Percentiles rank a stretch among this genome's conserved stretches.
Evolutionary conservation across 2,797 vertebrate genomes (phyloP).

Genomic region (Odontamblyopus lacepedii): DNA sequence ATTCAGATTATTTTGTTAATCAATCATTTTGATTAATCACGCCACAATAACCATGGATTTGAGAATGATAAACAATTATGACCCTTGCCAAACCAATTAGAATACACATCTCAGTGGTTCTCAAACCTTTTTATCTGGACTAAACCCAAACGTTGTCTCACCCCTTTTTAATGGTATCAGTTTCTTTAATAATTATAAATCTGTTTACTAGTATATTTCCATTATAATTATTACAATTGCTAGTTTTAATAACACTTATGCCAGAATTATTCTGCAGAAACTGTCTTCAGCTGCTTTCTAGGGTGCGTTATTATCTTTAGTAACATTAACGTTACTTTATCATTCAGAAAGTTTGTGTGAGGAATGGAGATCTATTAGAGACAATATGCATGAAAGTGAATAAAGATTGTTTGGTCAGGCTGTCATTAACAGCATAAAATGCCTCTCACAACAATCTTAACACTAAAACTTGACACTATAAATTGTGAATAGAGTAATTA

Average conservation of each 20-base stretch:
- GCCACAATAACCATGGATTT: not conserved
- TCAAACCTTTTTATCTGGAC: no score
- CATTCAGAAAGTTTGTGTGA: not conserved
- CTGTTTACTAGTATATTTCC: no score
- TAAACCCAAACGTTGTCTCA: no score
- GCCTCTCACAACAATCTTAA: no score
- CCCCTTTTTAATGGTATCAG: no score
- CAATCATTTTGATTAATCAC: not conserved
- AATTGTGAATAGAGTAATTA: no score
- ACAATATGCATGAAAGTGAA: not conserved
- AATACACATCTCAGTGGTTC: not conserved
- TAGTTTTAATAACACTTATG: no score
- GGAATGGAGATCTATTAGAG: not conserved
- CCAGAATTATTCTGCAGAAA: no score
- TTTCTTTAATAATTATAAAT: no score
- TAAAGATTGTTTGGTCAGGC: constrained; percentile 1
- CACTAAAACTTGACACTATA: no score
- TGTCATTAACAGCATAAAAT: not conserved
- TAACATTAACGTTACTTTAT: not conserved
- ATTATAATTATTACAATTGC: no score
- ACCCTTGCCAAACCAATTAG: not conserved
- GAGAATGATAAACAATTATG: not conserved
- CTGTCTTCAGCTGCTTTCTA: no score
- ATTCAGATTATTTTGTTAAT: not conserved
- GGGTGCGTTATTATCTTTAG: not conserved